These are phyloP conservation scores for Eupithecia vulgata DNA, from an alignment of 2,888 invertebrate genomes.

Conservation along the genomic window DNA sequence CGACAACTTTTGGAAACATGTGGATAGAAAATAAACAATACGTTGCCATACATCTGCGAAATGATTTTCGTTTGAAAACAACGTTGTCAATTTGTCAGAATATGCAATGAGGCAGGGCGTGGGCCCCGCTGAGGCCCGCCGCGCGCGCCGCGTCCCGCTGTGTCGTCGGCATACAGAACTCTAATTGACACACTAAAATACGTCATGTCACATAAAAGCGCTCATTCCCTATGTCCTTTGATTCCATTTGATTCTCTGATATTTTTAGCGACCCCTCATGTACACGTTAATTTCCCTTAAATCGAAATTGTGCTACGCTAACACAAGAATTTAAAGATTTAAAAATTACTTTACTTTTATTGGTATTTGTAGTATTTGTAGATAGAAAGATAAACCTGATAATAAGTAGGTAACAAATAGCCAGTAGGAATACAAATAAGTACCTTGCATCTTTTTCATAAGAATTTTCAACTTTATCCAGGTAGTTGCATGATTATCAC, in stretches of 20 bases:
- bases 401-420: background rate
- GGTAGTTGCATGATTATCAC: background rate
- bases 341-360: background rate
- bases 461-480: background rate
- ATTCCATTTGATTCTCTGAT: conserved; percentile 57
- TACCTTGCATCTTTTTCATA: background rate
- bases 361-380: background rate
- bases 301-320: conserved; percentile 16
- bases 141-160: conserved; percentile 69
- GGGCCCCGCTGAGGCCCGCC: conserved; percentile 57
- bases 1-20: conserved; percentile 48
- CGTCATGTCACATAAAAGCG: conserved; percentile 65
- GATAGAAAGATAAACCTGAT: background rate
- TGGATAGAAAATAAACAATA: conserved; percentile 49
- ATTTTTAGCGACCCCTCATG: conserved; percentile 39
- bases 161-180: conserved; percentile 76
- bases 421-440: background rate
- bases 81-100: conserved; percentile 67
- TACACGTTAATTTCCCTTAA: conserved; percentile 24
- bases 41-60: conserved; percentile 56
- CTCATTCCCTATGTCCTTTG: conserved; percentile 50
- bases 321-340: conserved; percentile 10
- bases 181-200: conserved; percentile 83
- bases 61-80: conserved; percentile 62
- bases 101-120: conserved; percentile 60